Base-by-base conservation (phyloP, 2,797 vertebrate genomes). In the Leuciscus waleckii region DNA sequence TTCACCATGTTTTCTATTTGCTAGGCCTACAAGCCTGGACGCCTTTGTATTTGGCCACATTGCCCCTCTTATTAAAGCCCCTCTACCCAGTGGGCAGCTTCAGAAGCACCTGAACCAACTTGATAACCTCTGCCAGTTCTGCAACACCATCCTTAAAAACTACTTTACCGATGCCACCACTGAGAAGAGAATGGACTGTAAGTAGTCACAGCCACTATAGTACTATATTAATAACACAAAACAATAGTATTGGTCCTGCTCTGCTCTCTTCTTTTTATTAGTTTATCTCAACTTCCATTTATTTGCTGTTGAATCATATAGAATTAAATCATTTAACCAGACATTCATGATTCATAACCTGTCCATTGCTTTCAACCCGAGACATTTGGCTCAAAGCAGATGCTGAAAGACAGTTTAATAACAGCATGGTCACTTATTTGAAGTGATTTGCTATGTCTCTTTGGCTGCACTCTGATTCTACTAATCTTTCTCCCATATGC, bases 11-110 rank as follows among this genome's bases (percentile, higher is more conserved):
- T 84, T 82, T 81, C 14, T 69, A 21, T 81, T 39, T 69, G 49
- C 2, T 86, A 99, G 98, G 91, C 98, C 98, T 67, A 97, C 96
- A 85, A 98, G 97, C 88, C 94, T 99, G 93, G 98, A 99, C 92
- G 98, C 98, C 89, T 99, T 98, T 84, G 97, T 97, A 56, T 99
- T 99, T 94, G 98, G 98, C 69, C 98, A 97, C 86, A 90, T 99
- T 86, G 97, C 97, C 65, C 98, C 98, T 0, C 93, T 99, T 71
- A 95, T 96, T 92, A 99, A 97, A 96, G 96, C 97, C 76, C 89
- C 88, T 82, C 97, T 99, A 23, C 96, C 96, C 39, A 98, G 96
- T 92, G 95, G 96, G 67, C 96, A 96, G 29, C 94, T 99, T 89
- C 97, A 98, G 93, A 96, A 95, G 85, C 98, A 99, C 91, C 94